These are phyloP conservation scores for Lerista edwardsae DNA, from an alignment of 2,797 vertebrate genomes.

Conservation along the genomic window DNA sequence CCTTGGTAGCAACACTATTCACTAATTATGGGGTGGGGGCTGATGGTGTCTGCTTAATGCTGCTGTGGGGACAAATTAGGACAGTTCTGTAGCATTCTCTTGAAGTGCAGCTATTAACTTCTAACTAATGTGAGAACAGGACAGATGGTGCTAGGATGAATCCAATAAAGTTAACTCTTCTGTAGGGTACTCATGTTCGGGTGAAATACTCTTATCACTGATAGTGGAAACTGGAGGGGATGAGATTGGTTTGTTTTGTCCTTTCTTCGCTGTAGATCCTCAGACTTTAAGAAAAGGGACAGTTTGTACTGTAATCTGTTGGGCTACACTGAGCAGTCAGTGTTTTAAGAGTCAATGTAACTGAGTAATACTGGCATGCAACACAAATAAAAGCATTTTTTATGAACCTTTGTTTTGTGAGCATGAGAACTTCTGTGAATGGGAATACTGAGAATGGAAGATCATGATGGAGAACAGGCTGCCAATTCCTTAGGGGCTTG, in stretches of 20 bases:
- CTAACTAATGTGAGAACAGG: neutral
- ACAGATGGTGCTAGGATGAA: neutral
- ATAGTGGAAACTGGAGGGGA: neutral
- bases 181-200: slow-evolving; percentile 10
- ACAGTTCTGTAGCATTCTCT: neutral
- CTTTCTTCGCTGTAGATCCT: neutral
- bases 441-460: neutral
- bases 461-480: neutral
- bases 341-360: neutral
- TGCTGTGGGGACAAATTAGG: neutral
- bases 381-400: slow-evolving; percentile 11
- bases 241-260: neutral
- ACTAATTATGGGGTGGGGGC: neutral
- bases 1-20: neutral
- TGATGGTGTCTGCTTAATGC: neutral
- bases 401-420: neutral
- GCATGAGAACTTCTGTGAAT: neutral
- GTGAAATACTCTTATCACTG: neutral
- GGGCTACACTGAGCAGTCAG: neutral
- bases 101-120: neutral
- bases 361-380: too few species aligned
- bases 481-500: neutral
- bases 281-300: neutral
- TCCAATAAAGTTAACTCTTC: neutral
- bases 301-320: neutral